A percentile compares a stretch with the other conserved stretches of the same genome.
These are phyloP conservation scores for Zelleria hepariella DNA, from an alignment of 2,888 invertebrate genomes.

Conservation along the genomic window DNA sequence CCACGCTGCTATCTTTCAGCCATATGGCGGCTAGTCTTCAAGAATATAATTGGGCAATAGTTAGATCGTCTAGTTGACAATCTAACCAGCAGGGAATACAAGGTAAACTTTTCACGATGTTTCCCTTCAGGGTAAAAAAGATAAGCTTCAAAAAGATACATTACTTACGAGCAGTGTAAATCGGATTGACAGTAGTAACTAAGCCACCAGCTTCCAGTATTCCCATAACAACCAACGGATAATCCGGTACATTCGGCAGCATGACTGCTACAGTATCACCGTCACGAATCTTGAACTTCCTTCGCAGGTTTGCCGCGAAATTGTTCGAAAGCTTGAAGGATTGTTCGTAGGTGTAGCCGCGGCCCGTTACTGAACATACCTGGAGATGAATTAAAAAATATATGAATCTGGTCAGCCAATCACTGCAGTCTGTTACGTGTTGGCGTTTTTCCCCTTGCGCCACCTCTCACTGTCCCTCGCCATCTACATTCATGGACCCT, in stretches of 20 bases:
- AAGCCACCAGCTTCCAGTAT: conserved; percentile 78
- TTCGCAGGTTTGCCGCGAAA: conserved; percentile 76
- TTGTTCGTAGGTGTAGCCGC: conserved; percentile 80
- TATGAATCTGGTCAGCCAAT: too few species aligned
- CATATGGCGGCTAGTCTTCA: too few species aligned
- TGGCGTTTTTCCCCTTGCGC: too few species aligned
- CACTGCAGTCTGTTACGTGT: too few species aligned
- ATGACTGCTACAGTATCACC: conserved; percentile 80
- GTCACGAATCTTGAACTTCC: conserved; percentile 74
- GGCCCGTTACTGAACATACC: conserved; percentile 81
- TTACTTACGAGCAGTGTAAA: conserved; percentile 77
- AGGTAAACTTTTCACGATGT: too few species aligned
- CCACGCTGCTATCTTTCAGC: too few species aligned
- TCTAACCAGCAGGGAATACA: too few species aligned
- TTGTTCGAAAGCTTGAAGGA: conserved; percentile 75
- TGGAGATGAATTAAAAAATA: conserved; percentile 36
- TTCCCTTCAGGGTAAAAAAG: too few species aligned
- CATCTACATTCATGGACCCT: too few species aligned
- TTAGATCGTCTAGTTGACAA: too few species aligned
- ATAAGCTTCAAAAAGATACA: background rate
- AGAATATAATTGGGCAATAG: too few species aligned
- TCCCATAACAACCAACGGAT: conserved; percentile 76
- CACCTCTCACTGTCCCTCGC: too few species aligned
- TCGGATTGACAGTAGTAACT: conserved; percentile 81
- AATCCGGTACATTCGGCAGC: conserved; percentile 84